Evolutionary conservation across 53 echinoderm and acorn worm genomes (phyloP), one percentile per base, ranked within the genome.

Genomic region (Stichopus horrens): DNA sequence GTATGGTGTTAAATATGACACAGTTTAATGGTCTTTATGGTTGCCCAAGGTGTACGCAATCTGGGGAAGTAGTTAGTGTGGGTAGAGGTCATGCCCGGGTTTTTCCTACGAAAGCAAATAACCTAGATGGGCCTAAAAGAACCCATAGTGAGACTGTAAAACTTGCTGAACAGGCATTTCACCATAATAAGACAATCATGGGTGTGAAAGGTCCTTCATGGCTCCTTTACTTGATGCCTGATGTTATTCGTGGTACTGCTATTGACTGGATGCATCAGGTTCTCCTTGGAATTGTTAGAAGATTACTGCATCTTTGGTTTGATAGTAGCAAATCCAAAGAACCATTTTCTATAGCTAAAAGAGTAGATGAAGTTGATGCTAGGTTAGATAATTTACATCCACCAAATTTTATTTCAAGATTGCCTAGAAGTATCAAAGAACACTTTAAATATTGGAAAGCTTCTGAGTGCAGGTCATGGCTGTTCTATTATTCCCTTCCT

Each of bases 381-480:
- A 78, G 90, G 14, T 71, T 94, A 9, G 10, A 23, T 8, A 71
- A 83, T 58, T 80, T 92, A 53, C 92, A 90, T 55, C 92, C 90
- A 7, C 88, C 94, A 59, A 82, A 88, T 88, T 83, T 78, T 51
- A 90, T 94, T 14, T 74, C 90, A 4, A 76, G 93, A 52, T 74
- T 90, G 10, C 95, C 93, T 23, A 85, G 89, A 57, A 90, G 91
- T 20, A 87, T 95, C 10, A 90, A 93, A 91, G 76, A 90, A 0
- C 92, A 94, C 56, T 57, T 58, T 5, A 90, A 92, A 87, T 90
- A 88, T 76, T 95, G 93, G 93, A 95, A 95, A 37, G 93, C 95
- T 8, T 91, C 93, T 19, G 93, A 93, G 74, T 93, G 87, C 56
- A 93, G 93, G 55, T 74, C 93, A 5, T 95, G 91, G 90, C 51